Conservation (phyloP, 2,888 invertebrate species). For the Cancer borealis region DNA sequence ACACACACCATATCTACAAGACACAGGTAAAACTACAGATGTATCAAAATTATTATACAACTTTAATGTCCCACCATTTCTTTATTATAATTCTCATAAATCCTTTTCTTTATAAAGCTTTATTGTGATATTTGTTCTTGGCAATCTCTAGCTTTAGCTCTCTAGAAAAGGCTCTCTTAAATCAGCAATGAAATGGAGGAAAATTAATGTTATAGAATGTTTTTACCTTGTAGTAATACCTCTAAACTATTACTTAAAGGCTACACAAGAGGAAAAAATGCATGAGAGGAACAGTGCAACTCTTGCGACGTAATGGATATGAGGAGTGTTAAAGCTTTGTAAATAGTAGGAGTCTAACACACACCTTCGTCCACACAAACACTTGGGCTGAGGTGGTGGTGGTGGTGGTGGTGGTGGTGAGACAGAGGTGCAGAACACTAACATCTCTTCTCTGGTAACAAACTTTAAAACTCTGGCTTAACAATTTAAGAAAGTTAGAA, state of each 20-base stretch:
- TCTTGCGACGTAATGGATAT: not conserved
- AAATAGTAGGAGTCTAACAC: not conserved
- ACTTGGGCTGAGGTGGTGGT: not conserved
- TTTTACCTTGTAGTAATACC: not conserved
- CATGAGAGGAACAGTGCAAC: not conserved
- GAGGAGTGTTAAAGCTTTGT: constrained; percentile 25
- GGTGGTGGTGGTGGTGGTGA: not conserved
- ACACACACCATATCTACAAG: constrained; percentile 3
- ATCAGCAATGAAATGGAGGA: not conserved
- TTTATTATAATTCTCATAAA: not conserved
- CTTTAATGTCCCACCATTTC: not conserved
- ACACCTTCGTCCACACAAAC: not conserved
- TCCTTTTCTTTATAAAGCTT: not conserved
- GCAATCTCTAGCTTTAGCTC: not conserved
- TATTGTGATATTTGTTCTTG: not conserved
- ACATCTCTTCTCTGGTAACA: not conserved
- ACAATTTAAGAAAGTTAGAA: not conserved
- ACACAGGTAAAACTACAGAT: not conserved
- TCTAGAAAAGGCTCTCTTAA: no score
- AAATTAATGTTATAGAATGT: not conserved
- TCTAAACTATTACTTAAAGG: not conserved
- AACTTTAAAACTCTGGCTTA: not conserved
- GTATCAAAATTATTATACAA: not conserved
- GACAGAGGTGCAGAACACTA: not conserved
- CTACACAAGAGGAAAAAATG: not conserved